phyloP scores from a whole-genome alignment of 1,140 invertebrate species.

The Saccostrea cuccullata region DNA sequence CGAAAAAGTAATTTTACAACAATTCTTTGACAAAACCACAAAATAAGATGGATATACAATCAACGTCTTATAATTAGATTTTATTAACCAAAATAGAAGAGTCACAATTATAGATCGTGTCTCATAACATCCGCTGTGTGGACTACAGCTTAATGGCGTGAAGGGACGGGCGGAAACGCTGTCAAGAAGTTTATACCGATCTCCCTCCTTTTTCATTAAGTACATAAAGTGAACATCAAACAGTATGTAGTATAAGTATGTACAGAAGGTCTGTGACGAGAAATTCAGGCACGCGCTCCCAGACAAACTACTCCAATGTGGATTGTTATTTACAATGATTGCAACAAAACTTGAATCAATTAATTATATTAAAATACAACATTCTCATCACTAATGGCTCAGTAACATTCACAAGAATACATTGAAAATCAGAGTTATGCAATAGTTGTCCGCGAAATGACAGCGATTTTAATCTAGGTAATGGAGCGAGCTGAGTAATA shows the following conservation, averaged over 20 bases:
- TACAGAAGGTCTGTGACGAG: neutral
- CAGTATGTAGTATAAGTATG: neutral
- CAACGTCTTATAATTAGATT: neutral
- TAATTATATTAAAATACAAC: conserved; percentile 13
- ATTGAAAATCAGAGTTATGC: conserved; percentile 3
- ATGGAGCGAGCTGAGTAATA: conserved; percentile 24
- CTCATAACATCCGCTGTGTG: neutral
- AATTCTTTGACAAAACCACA: conserved; percentile 2
- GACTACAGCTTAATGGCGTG: neutral
- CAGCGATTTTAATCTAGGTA: conserved; percentile 21
- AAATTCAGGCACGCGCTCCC: neutral
- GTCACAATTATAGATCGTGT: neutral
- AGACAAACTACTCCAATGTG: neutral
- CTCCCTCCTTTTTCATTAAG: neutral
- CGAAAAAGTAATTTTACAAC: neutral
- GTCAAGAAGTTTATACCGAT: neutral
- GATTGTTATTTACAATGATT: neutral
- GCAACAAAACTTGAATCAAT: neutral
- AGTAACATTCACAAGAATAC: neutral
- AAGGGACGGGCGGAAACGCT: neutral
- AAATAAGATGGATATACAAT: neutral
- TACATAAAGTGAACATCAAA: conserved; percentile 36
- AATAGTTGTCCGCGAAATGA: neutral
- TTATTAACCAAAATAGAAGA: too few species aligned
- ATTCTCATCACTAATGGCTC: neutral